Evolutionary conservation across 2,888 invertebrate species (phyloP).

Genomic region (Lasioglossum pauxillum): DNA sequence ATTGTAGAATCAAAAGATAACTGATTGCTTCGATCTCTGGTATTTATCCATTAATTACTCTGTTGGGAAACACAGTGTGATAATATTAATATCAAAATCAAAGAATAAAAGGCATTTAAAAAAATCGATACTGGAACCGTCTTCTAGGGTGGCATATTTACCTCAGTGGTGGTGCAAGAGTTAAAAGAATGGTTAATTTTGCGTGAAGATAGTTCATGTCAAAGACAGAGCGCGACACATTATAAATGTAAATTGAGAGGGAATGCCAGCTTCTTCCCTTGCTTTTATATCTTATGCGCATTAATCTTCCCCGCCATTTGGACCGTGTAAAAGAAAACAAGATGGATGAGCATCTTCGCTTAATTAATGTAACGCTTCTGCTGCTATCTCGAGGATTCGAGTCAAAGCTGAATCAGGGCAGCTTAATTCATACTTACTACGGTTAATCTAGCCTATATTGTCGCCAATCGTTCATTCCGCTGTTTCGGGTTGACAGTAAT

Average conservation of each 20-base stretch:
- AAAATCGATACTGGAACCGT: neutral
- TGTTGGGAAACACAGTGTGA: too few species aligned
- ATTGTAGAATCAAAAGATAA: too few species aligned
- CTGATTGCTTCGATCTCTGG: too few species aligned
- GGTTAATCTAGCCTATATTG: constrained; percentile 36
- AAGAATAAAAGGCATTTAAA: neutral
- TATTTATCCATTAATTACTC: too few species aligned
- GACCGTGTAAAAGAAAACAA: constrained; percentile 76
- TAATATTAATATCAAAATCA: neutral
- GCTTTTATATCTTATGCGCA: constrained; percentile 68
- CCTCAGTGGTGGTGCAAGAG: neutral
- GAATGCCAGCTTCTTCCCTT: constrained; percentile 39
- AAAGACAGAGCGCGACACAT: constrained; percentile 30
- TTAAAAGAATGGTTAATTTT: constrained; percentile 10
- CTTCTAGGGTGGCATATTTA: neutral
- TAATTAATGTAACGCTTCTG: constrained; percentile 77
- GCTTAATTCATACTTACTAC: constrained; percentile 56
- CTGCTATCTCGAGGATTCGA: constrained; percentile 47
- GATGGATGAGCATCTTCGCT: constrained; percentile 77
- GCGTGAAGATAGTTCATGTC: constrained; percentile 26
- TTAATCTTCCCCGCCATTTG: constrained; percentile 76
- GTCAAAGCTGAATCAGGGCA: constrained; percentile 41
- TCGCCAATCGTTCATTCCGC: constrained; percentile 28
- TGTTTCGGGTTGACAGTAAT: constrained; percentile 22
- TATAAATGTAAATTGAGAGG: constrained; percentile 60